Evolutionary conservation across 1,140 invertebrate genomes (phyloP).

Genomic region (Mactra quadrangularis): DNA sequence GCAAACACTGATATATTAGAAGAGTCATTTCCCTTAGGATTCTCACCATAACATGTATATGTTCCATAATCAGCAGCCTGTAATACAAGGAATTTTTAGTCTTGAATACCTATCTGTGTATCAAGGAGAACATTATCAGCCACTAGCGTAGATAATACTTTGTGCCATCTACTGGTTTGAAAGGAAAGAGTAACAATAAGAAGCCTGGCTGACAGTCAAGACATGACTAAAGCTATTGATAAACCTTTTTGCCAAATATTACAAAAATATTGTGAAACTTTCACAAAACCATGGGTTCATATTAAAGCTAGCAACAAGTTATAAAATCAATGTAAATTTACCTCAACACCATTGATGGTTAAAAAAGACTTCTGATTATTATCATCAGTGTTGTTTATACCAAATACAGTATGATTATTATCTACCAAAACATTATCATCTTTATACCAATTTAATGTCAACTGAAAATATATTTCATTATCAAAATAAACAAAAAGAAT

Average conservation of each 20-base stretch:
- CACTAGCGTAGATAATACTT: background rate
- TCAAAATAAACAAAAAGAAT: background rate
- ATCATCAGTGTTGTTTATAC: background rate
- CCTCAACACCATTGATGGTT: conserved; percentile 13
- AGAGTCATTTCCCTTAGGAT: conserved; percentile 36
- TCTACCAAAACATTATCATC: background rate
- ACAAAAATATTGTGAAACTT: no score
- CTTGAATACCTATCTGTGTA: background rate
- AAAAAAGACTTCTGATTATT: conserved; percentile 17
- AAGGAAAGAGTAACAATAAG: background rate
- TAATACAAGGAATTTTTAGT: background rate
- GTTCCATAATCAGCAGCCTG: conserved; percentile 38
- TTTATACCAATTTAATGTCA: conserved; percentile 19
- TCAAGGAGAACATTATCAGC: background rate
- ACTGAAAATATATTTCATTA: conserved; percentile 8
- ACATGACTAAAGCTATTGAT: no score
- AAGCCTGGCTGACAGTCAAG: background rate
- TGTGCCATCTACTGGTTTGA: background rate
- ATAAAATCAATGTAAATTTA: no score
- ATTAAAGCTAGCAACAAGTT: no score
- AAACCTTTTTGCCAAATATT: no score
- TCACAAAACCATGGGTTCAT: no score
- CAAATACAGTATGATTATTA: conserved; percentile 25
- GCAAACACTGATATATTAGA: conserved; percentile 1
- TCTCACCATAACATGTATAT: conserved; percentile 41